phyloP scores from a whole-genome alignment of 1,140 invertebrate genomes.

The Papilio aristodemus region DNA sequence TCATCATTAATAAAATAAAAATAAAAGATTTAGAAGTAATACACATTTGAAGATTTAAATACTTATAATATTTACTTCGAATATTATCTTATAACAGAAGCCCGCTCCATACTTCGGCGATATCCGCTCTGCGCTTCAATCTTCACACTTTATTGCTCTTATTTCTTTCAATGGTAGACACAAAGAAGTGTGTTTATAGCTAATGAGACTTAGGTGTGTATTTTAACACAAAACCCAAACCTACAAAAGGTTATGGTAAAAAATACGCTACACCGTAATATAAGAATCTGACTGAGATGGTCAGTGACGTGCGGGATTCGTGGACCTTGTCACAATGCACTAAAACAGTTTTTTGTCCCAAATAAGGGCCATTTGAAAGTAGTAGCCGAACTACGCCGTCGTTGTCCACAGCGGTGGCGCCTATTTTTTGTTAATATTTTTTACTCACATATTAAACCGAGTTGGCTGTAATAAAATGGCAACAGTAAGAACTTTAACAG shows the following conservation, averaged over 20 bases:
- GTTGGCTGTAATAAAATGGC: constrained; percentile 76
- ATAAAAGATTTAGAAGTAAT: too few relatives aligned
- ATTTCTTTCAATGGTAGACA: constrained; percentile 72
- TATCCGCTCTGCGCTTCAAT: constrained; percentile 59
- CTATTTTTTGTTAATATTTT: constrained; percentile 75
- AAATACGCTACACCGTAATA: constrained; percentile 73
- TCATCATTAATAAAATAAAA: too few relatives aligned
- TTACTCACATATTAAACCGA: constrained; percentile 68
- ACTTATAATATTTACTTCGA: too few relatives aligned
- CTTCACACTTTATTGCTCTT: constrained; percentile 71
- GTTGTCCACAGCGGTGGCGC: constrained; percentile 70
- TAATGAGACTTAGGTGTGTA: constrained; percentile 79
- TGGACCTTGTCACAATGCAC: background rate
- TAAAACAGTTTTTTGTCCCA: constrained; percentile 1
- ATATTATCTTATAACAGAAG: constrained; percentile 35
- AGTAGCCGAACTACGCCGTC: constrained; percentile 45
- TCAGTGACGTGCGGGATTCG: background rate
- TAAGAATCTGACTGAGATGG: constrained; percentile 62
- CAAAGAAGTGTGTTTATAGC: constrained; percentile 79
- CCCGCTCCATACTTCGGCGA: constrained; percentile 50
- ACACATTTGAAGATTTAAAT: too few relatives aligned
- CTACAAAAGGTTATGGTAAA: constrained; percentile 71
- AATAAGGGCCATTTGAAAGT: constrained; percentile 12
- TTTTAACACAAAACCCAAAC: constrained; percentile 76
- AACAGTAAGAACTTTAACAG: constrained; percentile 72